phyloP scores from a whole-genome alignment of 1,140 invertebrate genomes.

The Pogonomyrmex californicus region DNA sequence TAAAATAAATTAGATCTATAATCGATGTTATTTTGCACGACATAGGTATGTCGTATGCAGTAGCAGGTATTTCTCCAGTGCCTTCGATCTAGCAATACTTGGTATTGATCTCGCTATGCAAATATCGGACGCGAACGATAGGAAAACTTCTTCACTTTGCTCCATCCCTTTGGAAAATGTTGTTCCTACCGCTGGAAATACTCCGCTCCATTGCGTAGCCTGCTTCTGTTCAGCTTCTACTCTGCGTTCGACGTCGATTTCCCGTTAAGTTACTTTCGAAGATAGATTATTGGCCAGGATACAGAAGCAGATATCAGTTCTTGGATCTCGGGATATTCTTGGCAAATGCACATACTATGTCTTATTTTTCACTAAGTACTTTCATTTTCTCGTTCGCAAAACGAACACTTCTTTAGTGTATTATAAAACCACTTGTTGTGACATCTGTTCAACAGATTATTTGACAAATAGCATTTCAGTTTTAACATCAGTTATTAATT shows the following conservation, averaged over 20 bases:
- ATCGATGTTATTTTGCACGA: slow-evolving; percentile 24
- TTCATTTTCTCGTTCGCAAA: background rate
- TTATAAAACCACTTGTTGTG: slow-evolving; percentile 22
- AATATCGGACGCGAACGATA: slow-evolving; percentile 60
- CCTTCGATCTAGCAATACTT: slow-evolving; percentile 32
- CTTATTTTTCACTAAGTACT: slow-evolving; percentile 14
- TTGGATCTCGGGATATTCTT: slow-evolving; percentile 53
- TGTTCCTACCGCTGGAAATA: slow-evolving; percentile 53
- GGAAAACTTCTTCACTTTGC: slow-evolving; percentile 60
- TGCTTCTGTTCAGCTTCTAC: slow-evolving; percentile 39
- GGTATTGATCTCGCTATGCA: slow-evolving; percentile 61
- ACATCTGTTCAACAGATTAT: background rate
- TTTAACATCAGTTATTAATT: background rate
- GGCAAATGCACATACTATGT: slow-evolving; percentile 38
- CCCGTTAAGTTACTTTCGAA: slow-evolving; percentile 61
- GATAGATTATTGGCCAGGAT: slow-evolving; percentile 59
- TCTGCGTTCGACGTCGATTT: slow-evolving; percentile 54
- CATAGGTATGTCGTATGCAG: background rate
- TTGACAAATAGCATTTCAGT: background rate
- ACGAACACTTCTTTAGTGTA: slow-evolving; percentile 35
- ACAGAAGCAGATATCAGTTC: slow-evolving; percentile 52
- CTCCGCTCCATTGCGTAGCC: slow-evolving; percentile 52
- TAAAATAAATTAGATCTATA: background rate
- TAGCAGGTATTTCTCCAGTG: slow-evolving; percentile 20
- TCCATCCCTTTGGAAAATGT: slow-evolving; percentile 46